Base-by-base conservation (phyloP, 2,888 invertebrate species). In the Drosophila kambysellisi region DNA sequence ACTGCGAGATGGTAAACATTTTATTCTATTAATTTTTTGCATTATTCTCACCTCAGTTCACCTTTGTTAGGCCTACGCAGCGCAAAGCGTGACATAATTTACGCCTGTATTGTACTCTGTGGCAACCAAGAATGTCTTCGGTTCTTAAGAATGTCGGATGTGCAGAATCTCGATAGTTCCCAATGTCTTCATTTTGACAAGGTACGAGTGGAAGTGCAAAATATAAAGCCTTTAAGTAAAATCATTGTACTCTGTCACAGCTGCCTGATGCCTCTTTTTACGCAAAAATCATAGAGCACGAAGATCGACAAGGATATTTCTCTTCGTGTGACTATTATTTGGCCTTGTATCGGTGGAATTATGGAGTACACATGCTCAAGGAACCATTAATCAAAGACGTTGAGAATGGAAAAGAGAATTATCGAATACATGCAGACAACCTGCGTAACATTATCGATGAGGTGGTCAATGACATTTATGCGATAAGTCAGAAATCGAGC, bases 1-100 rank as follows among this genome's bases (percentile, higher is more conserved):
- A 76, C 94, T 97, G 75, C 96, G 96, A 92, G 94, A 95, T 76
- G 96, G 97, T 97, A 92, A 85, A 85, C 83, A 86, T 6, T 30
- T 4, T 29, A 3, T 9, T 17, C 5, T 9, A 9, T 12, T 2
- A 25, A 25, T 17, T 8, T 39, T 3, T 7, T 12, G 25, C 4
- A 37, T 3, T 2, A 3, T 11, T 5, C 20, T 20, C 4, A 20
- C 11, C 43, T 11, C 11, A 29, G 17, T 29, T 39, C 2, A 17
- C n/a, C n/a, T n/a, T 35, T 12, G 1, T 20, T 12, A 83, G 82
- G 64, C 12, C 30, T 82, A 8, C 85, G 85, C 2, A 74, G 77
- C 29, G 57, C 74, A 0, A 82, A 82, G 17, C 76, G 80, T 1
- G 74, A 79, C 58, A 60, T 84, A 1, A 82, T 66, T 53, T 82